phyloP scores from a whole-genome alignment of 2,888 invertebrate genomes.

The Sycophila texana region DNA sequence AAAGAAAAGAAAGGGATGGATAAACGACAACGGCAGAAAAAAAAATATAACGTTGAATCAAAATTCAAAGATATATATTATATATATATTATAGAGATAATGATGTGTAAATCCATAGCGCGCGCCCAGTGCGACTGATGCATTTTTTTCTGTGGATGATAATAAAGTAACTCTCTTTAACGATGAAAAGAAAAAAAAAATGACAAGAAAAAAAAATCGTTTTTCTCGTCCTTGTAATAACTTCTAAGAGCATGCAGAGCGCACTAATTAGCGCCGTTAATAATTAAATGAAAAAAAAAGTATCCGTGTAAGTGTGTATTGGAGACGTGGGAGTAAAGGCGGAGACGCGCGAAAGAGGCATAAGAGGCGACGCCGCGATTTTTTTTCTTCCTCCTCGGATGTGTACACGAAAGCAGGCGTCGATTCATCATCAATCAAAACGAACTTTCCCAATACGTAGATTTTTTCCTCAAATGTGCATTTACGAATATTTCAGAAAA shows the following conservation, averaged over 20 bases:
- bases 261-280: conserved; percentile 23
- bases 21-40: no score
- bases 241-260: background rate
- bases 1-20: no score
- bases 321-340: background rate
- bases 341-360: background rate
- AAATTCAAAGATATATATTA: background rate
- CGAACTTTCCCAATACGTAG: background rate
- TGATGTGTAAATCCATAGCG: conserved; percentile 33
- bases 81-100: conserved; percentile 18
- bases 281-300: background rate
- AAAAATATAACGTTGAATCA: conserved; percentile 2
- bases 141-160: conserved; percentile 51
- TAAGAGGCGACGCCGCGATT: conserved; percentile 17
- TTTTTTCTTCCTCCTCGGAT: conserved; percentile 4
- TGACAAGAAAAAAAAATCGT: conserved; percentile 22
- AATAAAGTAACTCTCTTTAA: conserved; percentile 44
- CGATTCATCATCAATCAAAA: conserved; percentile 8
- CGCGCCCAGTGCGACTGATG: conserved; percentile 25
- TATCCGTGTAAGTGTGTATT: conserved; percentile 9
- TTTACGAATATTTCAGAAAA: no score
- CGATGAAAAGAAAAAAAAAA: background rate
- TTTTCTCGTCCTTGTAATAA: conserved; percentile 38
- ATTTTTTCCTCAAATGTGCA: no score
- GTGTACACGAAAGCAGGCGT: background rate